phyloP scores from a whole-genome alignment of 1,140 invertebrate species.

The Ptiloglossa arizonensis region DNA sequence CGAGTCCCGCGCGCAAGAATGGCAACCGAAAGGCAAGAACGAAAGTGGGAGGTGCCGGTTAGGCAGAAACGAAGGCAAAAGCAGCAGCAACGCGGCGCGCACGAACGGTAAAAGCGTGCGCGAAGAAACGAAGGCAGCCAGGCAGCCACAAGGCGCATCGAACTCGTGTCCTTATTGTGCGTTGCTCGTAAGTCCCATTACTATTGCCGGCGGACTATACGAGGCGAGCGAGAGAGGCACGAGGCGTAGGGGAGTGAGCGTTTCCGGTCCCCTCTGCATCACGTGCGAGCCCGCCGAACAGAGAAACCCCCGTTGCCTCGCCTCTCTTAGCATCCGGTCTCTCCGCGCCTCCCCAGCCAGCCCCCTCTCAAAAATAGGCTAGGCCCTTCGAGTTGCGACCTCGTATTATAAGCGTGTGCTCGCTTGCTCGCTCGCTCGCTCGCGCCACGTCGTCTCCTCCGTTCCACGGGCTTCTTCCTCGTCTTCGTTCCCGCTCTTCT shows the following conservation, averaged over 20 bases:
- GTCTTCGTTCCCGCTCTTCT: neutral
- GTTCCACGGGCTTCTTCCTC: too few species aligned
- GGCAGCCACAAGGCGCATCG: conserved; percentile 49
- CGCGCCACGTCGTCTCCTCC: neutral
- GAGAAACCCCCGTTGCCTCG: conserved; percentile 69
- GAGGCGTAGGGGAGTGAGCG: conserved; percentile 73
- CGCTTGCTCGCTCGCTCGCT: neutral
- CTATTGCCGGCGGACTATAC: conserved; percentile 63
- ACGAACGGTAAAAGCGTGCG: conserved; percentile 59
- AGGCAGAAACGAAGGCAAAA: conserved; percentile 23
- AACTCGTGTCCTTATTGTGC: conserved; percentile 65
- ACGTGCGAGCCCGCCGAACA: conserved; percentile 79
- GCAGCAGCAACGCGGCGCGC: conserved; percentile 23
- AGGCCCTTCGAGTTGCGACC: conserved; percentile 61
- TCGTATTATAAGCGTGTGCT: conserved; percentile 37
- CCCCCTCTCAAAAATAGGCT: conserved; percentile 77
- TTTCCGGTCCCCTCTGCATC: conserved; percentile 80
- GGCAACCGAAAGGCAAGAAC: neutral
- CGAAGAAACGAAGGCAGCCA: conserved; percentile 44
- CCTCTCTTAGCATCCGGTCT: conserved; percentile 66
- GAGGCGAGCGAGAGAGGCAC: conserved; percentile 60
- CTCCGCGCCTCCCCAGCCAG: conserved; percentile 55
- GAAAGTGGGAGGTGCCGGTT: conserved; percentile 22
- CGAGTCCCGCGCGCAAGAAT: neutral
- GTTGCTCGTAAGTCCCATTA: conserved; percentile 65